Base-by-base conservation (phyloP, 2,888 invertebrate genomes). In the Clanis bilineata region DNA sequence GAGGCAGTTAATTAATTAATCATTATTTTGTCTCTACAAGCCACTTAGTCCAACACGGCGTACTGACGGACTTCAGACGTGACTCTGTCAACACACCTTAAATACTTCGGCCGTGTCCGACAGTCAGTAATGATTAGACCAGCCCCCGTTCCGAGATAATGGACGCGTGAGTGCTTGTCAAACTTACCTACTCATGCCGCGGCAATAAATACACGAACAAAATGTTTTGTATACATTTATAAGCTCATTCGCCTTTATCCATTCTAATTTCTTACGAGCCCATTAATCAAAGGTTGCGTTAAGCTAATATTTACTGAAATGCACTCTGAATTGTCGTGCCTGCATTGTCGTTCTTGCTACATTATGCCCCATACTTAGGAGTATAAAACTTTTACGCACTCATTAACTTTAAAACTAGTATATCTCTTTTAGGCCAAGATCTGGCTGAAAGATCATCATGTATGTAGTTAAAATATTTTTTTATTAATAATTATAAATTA, bases 91-190 rank as follows among this genome's bases (percentile, higher is more conserved):
- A 28, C 59, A 56, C 59, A 56, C 59, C 59, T 59, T 56, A 59
- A 56, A 59, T 59, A 39, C 23, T 56, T 32, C 22, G 43, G 43
- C 44, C 44, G 44, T 41, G 23, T 54, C 55, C 56, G 55, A 22
- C 45, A 56, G 59, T 44, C 43, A 45, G 39, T 22, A 39, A 56
- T 45, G 44, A 59, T 59, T 56, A 25, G 12, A 59, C 56, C 36
- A 39, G 41, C 56, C 18, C 51, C 43, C 64, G 71, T 66, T 68
- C 64, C 54, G 45, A 64, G 72, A 70, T 70, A 71, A 68, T 67
- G 63, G 61, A 61, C 67, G 66, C 70, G 69, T 68, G 67, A 65
- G 60, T 64, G 62, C 58, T 67, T 68, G 67, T 70, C 73, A 65
- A 64, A 62, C 21, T 51, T 10, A 38, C 18, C 41, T 43, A 57